A percentile compares a stretch with the other conserved stretches of the same genome.
These are phyloP conservation scores for Lepidurus arcticus DNA, from an alignment of 1,140 invertebrate genomes.

Conservation along the genomic window DNA sequence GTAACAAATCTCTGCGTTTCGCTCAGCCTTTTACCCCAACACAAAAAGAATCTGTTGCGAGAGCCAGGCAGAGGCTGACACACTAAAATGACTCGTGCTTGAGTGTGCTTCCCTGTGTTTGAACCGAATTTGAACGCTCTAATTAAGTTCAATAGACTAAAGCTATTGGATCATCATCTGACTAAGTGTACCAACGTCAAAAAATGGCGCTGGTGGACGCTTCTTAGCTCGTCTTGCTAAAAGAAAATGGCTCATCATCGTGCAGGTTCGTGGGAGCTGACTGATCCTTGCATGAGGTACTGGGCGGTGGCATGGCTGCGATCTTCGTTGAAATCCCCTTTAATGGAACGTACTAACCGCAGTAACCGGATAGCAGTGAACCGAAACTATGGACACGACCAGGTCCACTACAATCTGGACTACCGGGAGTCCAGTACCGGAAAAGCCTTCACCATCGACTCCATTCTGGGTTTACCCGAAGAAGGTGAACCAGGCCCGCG, in stretches of 20 bases:
- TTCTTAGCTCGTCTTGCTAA: background rate
- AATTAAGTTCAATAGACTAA: too few species aligned
- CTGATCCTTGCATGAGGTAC: background rate
- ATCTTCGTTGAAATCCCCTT: background rate
- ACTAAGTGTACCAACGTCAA: too few species aligned
- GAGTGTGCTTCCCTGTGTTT: too few species aligned
- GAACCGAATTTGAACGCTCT: too few species aligned
- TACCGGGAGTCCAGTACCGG: conserved; percentile 26
- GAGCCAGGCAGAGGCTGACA: too few species aligned
- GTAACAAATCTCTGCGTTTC: background rate
- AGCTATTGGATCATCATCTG: too few species aligned
- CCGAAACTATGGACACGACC: background rate
- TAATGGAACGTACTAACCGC: background rate
- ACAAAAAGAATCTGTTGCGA: too few species aligned
- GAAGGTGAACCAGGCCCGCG: background rate
- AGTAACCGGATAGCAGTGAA: conserved; percentile 25
- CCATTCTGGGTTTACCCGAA: conserved; percentile 59
- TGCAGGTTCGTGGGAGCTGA: background rate
- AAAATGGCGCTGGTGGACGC: background rate
- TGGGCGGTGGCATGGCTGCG: conserved; percentile 3
- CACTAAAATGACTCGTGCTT: too few species aligned
- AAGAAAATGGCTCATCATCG: background rate
- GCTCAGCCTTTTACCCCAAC: too few species aligned
- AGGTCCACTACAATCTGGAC: background rate
- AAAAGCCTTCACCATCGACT: conserved; percentile 73